Evolutionary conservation across 37 sponge, comb jelly and placozoan species (phyloP).

Genomic region (Hexactinellida sp.): DNA sequence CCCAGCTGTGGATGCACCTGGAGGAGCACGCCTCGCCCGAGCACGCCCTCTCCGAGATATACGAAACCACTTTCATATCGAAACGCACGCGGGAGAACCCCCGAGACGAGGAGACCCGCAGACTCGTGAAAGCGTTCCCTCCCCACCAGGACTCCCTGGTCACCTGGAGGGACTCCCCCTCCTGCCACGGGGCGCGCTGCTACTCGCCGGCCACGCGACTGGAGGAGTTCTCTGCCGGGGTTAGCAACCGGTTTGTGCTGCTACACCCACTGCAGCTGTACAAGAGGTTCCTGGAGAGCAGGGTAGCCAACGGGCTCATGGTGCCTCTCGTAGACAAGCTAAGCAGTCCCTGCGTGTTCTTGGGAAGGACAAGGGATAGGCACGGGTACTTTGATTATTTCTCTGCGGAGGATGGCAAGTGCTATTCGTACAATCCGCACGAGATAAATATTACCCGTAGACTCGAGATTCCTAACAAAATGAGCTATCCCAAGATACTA

Average conservation of each 20-base stretch:
- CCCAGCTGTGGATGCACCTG: not conserved
- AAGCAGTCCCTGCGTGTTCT: not conserved
- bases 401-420: not conserved
- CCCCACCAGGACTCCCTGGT: not conserved
- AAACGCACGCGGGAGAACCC: not conserved
- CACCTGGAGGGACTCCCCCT: not conserved
- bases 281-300: not conserved
- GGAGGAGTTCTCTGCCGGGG: not conserved
- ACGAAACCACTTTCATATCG: not conserved
- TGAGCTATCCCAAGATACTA: not conserved
- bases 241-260: not conserved
- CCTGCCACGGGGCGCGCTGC: not conserved
- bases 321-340: not conserved
- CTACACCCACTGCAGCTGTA: not conserved
- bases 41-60: not conserved
- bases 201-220: not conserved
- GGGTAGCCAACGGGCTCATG: not conserved
- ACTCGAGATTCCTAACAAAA: not conserved
- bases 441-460: not conserved
- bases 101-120: not conserved
- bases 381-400: slow-evolving; percentile 2
- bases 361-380: not conserved
- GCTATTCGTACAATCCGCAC: not conserved
- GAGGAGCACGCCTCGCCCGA: not conserved
- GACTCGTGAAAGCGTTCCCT: not conserved